Conservation (phyloP, 2,797 vertebrate species). For the Micropoecilia bifurca region DNA sequence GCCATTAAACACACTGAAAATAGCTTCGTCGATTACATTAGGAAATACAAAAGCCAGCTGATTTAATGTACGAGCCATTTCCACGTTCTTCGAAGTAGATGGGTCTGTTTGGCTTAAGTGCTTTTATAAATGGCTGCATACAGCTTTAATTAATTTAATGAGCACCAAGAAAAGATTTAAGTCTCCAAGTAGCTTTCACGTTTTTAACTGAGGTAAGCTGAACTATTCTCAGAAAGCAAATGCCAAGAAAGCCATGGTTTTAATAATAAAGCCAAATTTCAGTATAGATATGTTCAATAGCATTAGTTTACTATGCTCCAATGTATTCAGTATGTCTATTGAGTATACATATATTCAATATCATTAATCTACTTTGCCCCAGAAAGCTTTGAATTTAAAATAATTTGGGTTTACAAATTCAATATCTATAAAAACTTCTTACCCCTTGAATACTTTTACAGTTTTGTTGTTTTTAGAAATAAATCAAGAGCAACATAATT, state of each 20-base stretch:
- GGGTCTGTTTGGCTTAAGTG: slow-evolving; percentile 30
- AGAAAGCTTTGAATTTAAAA: not conserved
- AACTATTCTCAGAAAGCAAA: slow-evolving; percentile 32
- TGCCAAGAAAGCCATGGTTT: slow-evolving; percentile 22
- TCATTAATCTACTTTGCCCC: not conserved
- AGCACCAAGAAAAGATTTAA: slow-evolving; percentile 31
- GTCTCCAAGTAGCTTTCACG: slow-evolving; percentile 21
- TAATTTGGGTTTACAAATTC: not conserved
- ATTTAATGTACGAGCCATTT: slow-evolving; percentile 32
- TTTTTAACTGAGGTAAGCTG: slow-evolving; percentile 31
- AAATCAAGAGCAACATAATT: not conserved
- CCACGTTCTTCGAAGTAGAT: slow-evolving; percentile 20
- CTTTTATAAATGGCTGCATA: slow-evolving; percentile 38
- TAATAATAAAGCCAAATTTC: slow-evolving; percentile 15
- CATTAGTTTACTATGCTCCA: not conserved
- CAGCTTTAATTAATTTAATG: slow-evolving; percentile 48
- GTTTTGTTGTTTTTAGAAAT: not conserved
- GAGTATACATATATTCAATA: slow-evolving; percentile 13
- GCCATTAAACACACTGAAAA: slow-evolving; percentile 21
- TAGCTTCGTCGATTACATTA: slow-evolving; percentile 9
- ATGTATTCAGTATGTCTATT: too few relatives aligned
- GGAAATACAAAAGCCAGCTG: slow-evolving; percentile 17
- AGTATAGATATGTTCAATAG: slow-evolving; percentile 13
- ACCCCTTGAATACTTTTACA: not conserved
- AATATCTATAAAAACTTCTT: not conserved